Evolutionary conservation across 2,113 vertebrate species (phyloP), one percentile per base, ranked within the genome.

Genomic region (Sapayoa aenigma): DNA sequence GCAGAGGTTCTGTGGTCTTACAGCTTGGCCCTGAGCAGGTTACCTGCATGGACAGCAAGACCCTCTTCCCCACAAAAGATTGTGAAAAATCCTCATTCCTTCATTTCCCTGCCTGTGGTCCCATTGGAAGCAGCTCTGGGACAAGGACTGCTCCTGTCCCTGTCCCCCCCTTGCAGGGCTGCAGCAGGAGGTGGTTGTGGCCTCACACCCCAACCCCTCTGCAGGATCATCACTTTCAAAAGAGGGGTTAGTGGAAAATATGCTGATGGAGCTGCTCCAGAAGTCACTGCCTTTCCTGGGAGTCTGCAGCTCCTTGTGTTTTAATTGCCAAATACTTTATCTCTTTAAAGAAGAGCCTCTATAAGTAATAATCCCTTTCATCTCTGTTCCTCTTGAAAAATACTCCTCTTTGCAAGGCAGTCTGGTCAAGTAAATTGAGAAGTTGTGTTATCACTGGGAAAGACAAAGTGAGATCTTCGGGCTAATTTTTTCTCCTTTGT

Each of bases 251-350:
- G 41, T 78, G 79, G 73, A 13, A 55, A 89, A 81, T 23, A 7
- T 9, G 44, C 14, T 63, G 18, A 59, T 30, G 59, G 31, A 28
- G 24, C 76, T 15, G 37, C 75, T 82, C 56, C 52, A 15, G 75
- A 52, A 58, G 60, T 49, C 37, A 3, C 46, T 11, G 67, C 74
- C 93, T 52, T 83, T 67, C 55, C 65, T 3, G n/a, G 2, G 72
- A 76, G 41, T 8, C 89, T 49, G 69, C 82, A 83, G 91, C 44
- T 83, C 56, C 49, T 49, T 3, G 46, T 6, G 59, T 74, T 71
- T 79, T 96, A 95, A 90, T 95, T 96, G 96, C 90, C 86, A 82
- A 44, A 73, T 82, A 60, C 39, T 95, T 93, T 84, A 93, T 89
- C 90, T 90, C 90, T 74, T 95, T 88, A 82, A 74, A 95, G 80